A percentile compares a stretch with the other conserved stretches of the same genome.
Conservation (phyloP, 2,113 vertebrate species). For the Miniopterus natalensis region DNA sequence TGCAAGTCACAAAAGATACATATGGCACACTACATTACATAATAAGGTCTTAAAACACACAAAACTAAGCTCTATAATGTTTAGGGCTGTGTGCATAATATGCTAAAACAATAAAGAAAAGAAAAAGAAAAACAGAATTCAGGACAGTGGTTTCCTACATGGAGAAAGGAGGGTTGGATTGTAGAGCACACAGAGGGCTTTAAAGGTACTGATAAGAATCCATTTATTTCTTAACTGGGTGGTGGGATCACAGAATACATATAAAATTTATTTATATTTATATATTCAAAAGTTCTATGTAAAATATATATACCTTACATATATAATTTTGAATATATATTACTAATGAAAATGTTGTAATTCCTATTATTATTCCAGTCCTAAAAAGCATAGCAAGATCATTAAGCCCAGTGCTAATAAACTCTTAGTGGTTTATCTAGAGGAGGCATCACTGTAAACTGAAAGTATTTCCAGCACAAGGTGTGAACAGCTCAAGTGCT, state of each 20-base stretch:
- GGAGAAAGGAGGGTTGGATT: background rate
- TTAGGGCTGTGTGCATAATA: background rate
- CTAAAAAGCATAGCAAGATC: slow-evolving; percentile 38
- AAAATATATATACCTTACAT: background rate
- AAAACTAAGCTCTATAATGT: background rate
- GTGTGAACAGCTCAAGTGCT: background rate
- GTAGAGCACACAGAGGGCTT: background rate
- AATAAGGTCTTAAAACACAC: slow-evolving; percentile 12
- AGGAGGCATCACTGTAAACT: background rate
- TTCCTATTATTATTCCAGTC: slow-evolving; percentile 29
- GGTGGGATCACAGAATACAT: background rate
- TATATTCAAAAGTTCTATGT: background rate
- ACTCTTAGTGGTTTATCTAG: background rate
- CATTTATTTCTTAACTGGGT: background rate
- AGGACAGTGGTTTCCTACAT: background rate
- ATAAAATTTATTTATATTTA: slow-evolving; percentile 9
- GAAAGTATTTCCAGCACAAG: background rate
- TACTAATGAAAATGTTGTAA: background rate
- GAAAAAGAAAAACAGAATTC: background rate
- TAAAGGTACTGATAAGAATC: background rate
- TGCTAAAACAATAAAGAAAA: slow-evolving; percentile 19
- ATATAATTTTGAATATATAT: background rate
- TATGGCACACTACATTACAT: background rate
- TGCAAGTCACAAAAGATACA: slow-evolving; percentile 8
- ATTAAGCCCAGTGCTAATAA: background rate